Base-by-base conservation (phyloP, 2,888 invertebrate genomes). In the Schizaphis graminum region DNA sequence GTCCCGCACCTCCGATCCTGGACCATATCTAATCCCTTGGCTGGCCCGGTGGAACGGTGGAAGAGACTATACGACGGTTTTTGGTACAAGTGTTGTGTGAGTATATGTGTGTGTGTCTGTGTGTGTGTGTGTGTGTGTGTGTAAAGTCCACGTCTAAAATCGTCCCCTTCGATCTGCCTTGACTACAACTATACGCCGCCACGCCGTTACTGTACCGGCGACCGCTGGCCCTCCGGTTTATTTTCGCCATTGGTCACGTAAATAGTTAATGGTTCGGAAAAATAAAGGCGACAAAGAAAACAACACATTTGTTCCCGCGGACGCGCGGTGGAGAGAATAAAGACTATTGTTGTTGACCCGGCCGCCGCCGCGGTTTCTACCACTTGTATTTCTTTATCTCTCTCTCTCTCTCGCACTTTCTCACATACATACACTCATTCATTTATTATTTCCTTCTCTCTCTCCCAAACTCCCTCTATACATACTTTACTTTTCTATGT, bases 241-340 rank as follows among this genome's bases (percentile, higher is more conserved):
- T 90, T 94, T 94, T 94, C 93, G 90, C 93, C 93, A 90, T 94
- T 90, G 93, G 93, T 94, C 93, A 90, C 93, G 93, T 94, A 94
- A 94, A 94, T 94, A 94, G 93, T 94, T 94, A 94, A 94, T 94
- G 93, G 93, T 90, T 94, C 93, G 93, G 93, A 94, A 94, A 94
- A 94, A 90, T 94, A 94, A 90, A 94, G 93, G 93, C 93, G 93
- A 94, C 93, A 94, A 94, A 94, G 93, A 94, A 94, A 94, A 94
- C 93, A 94, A 94, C 93, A 90, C 93, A 90, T 94, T 94, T 86
- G 93, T 90, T 86, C 87, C 61, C 57, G 56, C 89, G 89, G 77
- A 84, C 88, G 86, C 41, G 86, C 24, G n/a, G 56, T 10, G 84
- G 41, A n/a, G n/a, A 47, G 35, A 77, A 57, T 90, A 86, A 89